A percentile compares a stretch with the other conserved stretches of the same genome.
phyloP scores from a whole-genome alignment of 2,113 vertebrate genomes.

The Leptodactylus fuscus region DNA sequence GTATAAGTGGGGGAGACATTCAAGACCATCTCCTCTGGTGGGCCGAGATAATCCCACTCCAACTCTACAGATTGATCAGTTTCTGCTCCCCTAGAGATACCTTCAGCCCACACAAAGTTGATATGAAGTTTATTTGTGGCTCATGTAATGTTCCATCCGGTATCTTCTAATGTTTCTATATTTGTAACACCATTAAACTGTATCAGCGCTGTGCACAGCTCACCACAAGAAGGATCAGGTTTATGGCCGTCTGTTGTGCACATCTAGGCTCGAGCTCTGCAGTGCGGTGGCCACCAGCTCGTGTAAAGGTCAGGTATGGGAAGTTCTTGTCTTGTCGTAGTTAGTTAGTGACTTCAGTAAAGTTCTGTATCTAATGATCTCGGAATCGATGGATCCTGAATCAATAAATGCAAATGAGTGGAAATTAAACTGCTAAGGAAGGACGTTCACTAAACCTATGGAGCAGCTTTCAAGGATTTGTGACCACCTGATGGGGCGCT shows the following conservation, averaged over 20 bases:
- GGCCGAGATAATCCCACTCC: too few relatives aligned
- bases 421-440: background rate
- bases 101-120: too few relatives aligned
- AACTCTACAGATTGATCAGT: too few relatives aligned
- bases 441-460: background rate
- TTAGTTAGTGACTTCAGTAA: background rate
- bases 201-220: constrained; percentile 7
- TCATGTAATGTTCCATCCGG: background rate
- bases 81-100: too few relatives aligned
- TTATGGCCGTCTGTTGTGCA: background rate
- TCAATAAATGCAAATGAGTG: background rate
- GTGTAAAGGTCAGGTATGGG: background rate
- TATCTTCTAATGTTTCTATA: constrained; percentile 43
- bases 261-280: background rate
- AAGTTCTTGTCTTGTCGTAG: background rate
- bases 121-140: constrained; percentile 14
- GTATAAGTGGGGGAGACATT: too few relatives aligned
- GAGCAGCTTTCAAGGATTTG: background rate
- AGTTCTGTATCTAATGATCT: background rate
- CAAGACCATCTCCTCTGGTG: too few relatives aligned
- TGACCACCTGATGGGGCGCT: too few relatives aligned
- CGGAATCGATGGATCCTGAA: too few relatives aligned
- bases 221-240: background rate
- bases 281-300: background rate
- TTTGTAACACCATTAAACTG: constrained; percentile 36